Evolutionary conservation across 1,140 invertebrate species (phyloP).

Genomic region (Aphidius ervi): DNA sequence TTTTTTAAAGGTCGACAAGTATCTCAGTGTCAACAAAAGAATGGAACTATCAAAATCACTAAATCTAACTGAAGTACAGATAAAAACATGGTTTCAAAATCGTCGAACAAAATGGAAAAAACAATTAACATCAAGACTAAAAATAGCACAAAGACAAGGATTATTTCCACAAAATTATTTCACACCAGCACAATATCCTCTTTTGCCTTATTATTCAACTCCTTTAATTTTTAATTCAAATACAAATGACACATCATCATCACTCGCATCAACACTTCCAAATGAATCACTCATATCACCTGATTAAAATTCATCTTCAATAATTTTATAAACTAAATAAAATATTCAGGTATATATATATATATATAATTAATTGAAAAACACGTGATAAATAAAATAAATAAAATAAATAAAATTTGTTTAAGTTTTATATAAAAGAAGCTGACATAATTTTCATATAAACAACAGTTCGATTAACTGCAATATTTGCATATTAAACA

Average conservation of each 20-base stretch:
- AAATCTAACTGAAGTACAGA: constrained; percentile 90
- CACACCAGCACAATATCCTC: constrained; percentile 61
- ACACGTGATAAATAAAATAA: too few species aligned
- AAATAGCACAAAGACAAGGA: constrained; percentile 82
- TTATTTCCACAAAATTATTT: constrained; percentile 69
- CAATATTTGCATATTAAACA: too few species aligned
- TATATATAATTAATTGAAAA: background rate
- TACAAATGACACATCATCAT: constrained; percentile 3
- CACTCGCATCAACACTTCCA: background rate
- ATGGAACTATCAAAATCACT: constrained; percentile 87
- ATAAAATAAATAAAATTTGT: too few species aligned
- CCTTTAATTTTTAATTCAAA: constrained; percentile 21
- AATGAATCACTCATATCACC: background rate
- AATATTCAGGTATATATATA: background rate
- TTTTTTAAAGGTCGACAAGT: constrained; percentile 75
- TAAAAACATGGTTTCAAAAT: constrained; percentile 97
- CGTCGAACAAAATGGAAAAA: constrained; percentile 95
- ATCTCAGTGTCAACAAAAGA: constrained; percentile 89
- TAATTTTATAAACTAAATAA: background rate
- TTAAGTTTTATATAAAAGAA: too few species aligned
- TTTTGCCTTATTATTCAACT: constrained; percentile 53
- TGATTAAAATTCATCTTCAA: background rate
- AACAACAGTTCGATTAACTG: too few species aligned
- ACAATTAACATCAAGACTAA: constrained; percentile 81
- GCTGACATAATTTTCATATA: too few species aligned